These are phyloP conservation scores for Dysdera silvatica DNA, from an alignment of 1,140 invertebrate species.

Conservation along the genomic window DNA sequence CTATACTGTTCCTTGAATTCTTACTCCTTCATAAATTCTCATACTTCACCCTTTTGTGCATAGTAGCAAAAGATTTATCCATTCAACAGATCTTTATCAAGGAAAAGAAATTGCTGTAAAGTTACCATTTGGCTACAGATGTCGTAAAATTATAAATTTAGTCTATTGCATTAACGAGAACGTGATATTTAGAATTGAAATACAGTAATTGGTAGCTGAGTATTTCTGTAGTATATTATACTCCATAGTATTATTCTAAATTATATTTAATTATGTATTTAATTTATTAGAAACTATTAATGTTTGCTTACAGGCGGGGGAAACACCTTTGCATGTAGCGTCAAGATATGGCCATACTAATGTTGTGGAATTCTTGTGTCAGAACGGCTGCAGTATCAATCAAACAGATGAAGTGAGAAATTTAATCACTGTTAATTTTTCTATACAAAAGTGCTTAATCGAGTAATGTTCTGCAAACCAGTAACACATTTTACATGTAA, in stretches of 20 bases:
- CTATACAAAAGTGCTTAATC: constrained; percentile 17
- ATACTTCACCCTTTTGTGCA: no score
- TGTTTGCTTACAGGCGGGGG: constrained; percentile 44
- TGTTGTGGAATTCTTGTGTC: constrained; percentile 46
- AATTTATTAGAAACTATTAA: neutral
- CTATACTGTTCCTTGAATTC: no score
- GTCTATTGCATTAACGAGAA: no score
- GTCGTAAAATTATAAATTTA: no score
- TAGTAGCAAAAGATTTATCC: no score
- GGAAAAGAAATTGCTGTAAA: no score
- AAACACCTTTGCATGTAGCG: constrained; percentile 52
- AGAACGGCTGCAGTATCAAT: constrained; percentile 46
- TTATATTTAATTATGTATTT: neutral
- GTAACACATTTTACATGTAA: no score
- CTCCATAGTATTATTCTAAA: neutral
- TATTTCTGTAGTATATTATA: neutral
- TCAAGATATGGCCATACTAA: constrained; percentile 51
- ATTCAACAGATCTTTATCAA: no score
- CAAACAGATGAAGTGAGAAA: constrained; percentile 48
- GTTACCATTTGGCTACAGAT: no score
- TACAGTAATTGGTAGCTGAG: no score
- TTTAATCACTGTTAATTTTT: neutral
- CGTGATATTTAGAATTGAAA: no score
- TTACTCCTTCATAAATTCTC: no score
- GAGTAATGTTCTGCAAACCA: constrained; percentile 5